Conservation (phyloP, 2,797 vertebrate species). For the Melanotaenia maccullochi region DNA sequence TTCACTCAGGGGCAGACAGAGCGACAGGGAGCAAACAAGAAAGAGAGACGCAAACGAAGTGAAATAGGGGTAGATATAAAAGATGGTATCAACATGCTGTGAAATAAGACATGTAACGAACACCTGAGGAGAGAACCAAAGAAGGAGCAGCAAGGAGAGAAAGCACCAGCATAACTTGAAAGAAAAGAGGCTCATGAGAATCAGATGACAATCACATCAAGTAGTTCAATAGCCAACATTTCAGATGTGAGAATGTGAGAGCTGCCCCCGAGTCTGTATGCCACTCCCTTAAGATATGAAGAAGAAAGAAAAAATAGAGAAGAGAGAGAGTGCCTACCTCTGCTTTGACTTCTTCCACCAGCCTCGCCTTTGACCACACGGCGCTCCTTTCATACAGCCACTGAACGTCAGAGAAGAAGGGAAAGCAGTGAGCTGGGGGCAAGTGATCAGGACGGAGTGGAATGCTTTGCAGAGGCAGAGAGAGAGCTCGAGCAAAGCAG, state of each 20-base stretch:
- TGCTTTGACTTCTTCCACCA: slow-evolving; percentile 86
- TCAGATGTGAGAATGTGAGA: slow-evolving; percentile 36
- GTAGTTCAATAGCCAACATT: slow-evolving; percentile 50
- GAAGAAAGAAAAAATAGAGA: slow-evolving; percentile 30
- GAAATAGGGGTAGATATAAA: slow-evolving; percentile 51
- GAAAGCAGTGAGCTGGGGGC: slow-evolving; percentile 70
- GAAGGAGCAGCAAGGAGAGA: slow-evolving; percentile 11
- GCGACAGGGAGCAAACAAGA: slow-evolving; percentile 48
- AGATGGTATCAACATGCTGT: slow-evolving; percentile 52
- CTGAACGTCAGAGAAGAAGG: slow-evolving; percentile 80
- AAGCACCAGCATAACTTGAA: slow-evolving; percentile 24
- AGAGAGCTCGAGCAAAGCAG: slow-evolving; percentile 52
- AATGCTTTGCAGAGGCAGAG: slow-evolving; percentile 77
- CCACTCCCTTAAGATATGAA: slow-evolving; percentile 68
- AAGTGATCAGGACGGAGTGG: slow-evolving; percentile 75
- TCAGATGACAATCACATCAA: slow-evolving; percentile 53
- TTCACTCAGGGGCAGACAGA: slow-evolving; percentile 66
- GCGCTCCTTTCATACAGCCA: slow-evolving; percentile 86
- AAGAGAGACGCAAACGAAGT: slow-evolving; percentile 51
- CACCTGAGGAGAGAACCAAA: slow-evolving; percentile 9
- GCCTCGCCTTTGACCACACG: slow-evolving; percentile 83
- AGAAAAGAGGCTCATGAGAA: slow-evolving; percentile 36
- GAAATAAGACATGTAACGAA: slow-evolving; percentile 29
- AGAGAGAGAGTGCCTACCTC: slow-evolving; percentile 86
- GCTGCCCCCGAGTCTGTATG: slow-evolving; percentile 53